phyloP scores from a whole-genome alignment of 2,888 invertebrate genomes.

The Hetaerina titia region DNA sequence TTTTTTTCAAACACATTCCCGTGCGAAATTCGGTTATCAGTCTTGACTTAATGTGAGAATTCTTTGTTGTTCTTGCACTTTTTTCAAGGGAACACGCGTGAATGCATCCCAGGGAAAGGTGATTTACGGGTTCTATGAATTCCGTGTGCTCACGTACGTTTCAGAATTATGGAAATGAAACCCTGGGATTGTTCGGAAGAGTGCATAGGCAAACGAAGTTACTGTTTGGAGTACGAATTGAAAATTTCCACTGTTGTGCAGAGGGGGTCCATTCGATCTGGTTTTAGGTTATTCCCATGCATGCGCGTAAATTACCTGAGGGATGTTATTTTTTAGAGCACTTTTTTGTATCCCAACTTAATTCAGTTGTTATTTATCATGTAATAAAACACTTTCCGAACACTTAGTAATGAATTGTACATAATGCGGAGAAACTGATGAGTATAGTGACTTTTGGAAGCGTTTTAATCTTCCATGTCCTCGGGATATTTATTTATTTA shows the following conservation, averaged over 20 bases:
- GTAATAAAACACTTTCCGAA: too few species aligned
- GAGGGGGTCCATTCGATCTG: not conserved
- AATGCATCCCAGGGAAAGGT: not conserved
- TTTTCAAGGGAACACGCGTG: not conserved
- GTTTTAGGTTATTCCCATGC: not conserved
- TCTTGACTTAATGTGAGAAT: slow-evolving; percentile 9
- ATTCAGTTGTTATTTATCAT: too few species aligned
- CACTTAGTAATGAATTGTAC: too few species aligned
- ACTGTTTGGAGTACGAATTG: not conserved
- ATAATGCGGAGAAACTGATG: too few species aligned
- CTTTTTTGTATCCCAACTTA: too few species aligned
- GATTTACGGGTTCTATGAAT: not conserved
- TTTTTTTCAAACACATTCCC: not conserved
- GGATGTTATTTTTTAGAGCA: not conserved
- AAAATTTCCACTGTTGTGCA: not conserved
- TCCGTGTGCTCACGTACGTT: not conserved
- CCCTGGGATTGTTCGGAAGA: not conserved
- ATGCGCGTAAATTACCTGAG: not conserved
- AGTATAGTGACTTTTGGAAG: too few species aligned
- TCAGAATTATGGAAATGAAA: not conserved
- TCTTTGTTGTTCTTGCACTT: slow-evolving; percentile 27
- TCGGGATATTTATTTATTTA: too few species aligned
- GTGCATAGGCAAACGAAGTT: not conserved
- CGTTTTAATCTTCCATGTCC: too few species aligned
- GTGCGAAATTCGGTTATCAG: not conserved